These are phyloP conservation scores for Calephelis virginiensis DNA, from an alignment of 1,140 invertebrate genomes.

Conservation along the genomic window DNA sequence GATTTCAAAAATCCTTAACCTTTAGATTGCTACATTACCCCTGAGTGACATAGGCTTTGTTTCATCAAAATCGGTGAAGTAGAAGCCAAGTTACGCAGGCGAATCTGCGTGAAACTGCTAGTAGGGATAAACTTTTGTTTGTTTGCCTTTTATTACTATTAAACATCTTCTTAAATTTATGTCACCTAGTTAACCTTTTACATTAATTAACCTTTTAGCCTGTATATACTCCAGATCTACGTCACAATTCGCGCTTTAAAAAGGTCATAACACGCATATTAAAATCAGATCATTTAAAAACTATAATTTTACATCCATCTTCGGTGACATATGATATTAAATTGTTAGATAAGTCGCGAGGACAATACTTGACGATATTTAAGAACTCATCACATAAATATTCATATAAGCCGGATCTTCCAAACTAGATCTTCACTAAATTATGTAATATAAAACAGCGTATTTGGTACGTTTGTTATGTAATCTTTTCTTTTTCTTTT, in stretches of 20 bases:
- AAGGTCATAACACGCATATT: not conserved
- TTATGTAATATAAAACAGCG: slow-evolving; percentile 23
- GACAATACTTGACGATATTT: slow-evolving; percentile 22
- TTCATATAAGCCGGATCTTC: slow-evolving; percentile 31
- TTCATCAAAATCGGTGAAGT: too few relatives aligned
- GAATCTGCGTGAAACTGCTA: too few relatives aligned
- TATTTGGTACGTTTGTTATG: not conserved
- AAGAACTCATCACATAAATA: slow-evolving; percentile 6
- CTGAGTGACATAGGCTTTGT: too few relatives aligned
- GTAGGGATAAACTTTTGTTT: too few relatives aligned
- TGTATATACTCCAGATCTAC: not conserved
- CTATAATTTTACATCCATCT: not conserved
- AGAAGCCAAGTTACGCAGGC: too few relatives aligned
- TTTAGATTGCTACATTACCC: too few relatives aligned
- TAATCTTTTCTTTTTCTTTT: not conserved
- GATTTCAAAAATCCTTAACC: too few relatives aligned
- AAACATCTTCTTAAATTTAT: not conserved
- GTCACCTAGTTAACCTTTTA: not conserved
- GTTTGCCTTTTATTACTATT: not conserved
- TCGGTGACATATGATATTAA: slow-evolving; percentile 33
- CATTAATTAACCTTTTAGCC: not conserved
- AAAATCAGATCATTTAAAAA: not conserved
- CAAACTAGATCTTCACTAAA: slow-evolving; percentile 22
- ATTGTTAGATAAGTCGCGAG: slow-evolving; percentile 31
- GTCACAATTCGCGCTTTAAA: not conserved